Evolutionary conservation across 2,113 vertebrate genomes (phyloP).

Genomic region (Prolemur simus): DNA sequence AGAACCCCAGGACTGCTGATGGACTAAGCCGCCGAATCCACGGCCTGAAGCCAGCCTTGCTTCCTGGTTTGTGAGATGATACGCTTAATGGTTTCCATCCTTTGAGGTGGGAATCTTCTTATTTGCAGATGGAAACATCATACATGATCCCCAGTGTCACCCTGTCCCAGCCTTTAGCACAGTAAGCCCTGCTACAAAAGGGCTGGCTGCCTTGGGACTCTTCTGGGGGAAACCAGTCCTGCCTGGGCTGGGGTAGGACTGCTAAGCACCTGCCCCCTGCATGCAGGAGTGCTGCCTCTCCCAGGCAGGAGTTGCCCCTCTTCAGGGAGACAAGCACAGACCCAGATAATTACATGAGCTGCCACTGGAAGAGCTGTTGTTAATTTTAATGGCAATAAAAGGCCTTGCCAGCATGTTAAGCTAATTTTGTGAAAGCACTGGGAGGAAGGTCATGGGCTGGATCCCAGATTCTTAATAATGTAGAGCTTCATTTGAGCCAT

Average conservation of each 20-base stretch:
- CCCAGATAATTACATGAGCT: background rate
- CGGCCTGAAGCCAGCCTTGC: background rate
- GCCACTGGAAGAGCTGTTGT: background rate
- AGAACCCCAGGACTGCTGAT: background rate
- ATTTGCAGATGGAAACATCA: background rate
- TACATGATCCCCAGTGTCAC: background rate
- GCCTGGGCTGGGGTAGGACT: background rate
- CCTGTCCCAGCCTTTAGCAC: background rate
- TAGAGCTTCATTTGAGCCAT: constrained; percentile 73
- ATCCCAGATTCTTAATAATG: constrained; percentile 80
- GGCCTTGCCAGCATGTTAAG: constrained; percentile 54
- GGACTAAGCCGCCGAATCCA: background rate
- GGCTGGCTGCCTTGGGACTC: background rate
- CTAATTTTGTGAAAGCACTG: constrained; percentile 67
- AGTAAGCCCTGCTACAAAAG: background rate
- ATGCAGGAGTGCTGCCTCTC: background rate
- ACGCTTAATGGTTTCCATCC: background rate
- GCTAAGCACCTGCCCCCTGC: background rate
- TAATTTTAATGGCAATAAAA: constrained; percentile 66
- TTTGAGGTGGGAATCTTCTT: background rate
- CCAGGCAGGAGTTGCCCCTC: background rate
- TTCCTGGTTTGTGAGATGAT: background rate
- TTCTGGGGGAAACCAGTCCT: background rate
- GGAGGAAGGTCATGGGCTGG: constrained; percentile 47
- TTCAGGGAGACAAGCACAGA: background rate